These are phyloP conservation scores for Nerophis ophidion DNA, from an alignment of 2,113 vertebrate species.

Conservation along the genomic window DNA sequence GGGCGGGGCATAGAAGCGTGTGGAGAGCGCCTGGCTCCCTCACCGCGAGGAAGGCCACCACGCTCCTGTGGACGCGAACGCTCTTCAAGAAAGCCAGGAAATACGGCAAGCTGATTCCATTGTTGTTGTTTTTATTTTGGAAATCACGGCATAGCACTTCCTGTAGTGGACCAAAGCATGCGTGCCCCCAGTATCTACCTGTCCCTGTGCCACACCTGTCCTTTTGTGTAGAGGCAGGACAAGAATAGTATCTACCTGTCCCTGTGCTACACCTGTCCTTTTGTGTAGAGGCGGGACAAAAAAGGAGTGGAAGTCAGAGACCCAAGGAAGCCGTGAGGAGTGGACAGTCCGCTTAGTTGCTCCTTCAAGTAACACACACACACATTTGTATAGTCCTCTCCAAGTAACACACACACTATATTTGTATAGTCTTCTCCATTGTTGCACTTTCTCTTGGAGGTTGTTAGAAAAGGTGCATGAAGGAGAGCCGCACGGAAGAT, in stretches of 20 bases:
- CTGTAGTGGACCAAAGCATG: slow-evolving; percentile 57
- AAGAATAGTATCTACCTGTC: slow-evolving; percentile 5
- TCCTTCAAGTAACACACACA: slow-evolving; percentile 26
- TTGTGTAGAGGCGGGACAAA: slow-evolving; percentile 18
- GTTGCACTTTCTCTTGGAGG: slow-evolving; percentile 41
- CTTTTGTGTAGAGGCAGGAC: slow-evolving; percentile 23
- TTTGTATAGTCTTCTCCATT: slow-evolving; percentile 28
- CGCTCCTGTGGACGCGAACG: slow-evolving; percentile 24
- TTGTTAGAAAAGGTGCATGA: slow-evolving; percentile 35
- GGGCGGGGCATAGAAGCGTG: slow-evolving; percentile 43
- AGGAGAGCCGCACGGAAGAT: slow-evolving; percentile 20
- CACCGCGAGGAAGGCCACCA: slow-evolving; percentile 31
- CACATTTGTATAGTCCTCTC: slow-evolving; percentile 23
- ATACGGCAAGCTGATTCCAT: slow-evolving; percentile 8
- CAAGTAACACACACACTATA: slow-evolving; percentile 12
- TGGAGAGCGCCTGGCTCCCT: slow-evolving; percentile 68
- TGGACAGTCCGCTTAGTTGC: slow-evolving; percentile 19
- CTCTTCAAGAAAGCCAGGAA: slow-evolving; percentile 15
- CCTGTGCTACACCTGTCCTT: slow-evolving; percentile 30
- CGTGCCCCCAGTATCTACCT: slow-evolving; percentile 25
- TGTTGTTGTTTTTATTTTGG: slow-evolving; percentile 8
- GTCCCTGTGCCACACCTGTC: slow-evolving; percentile 17
- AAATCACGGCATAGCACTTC: slow-evolving; percentile 31
- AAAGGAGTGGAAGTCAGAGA: slow-evolving; percentile 12
- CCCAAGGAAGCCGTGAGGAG: slow-evolving; percentile 8